Evolutionary conservation across 2,888 invertebrate genomes (phyloP).

Genomic region (Drosophila diplacantha): DNA sequence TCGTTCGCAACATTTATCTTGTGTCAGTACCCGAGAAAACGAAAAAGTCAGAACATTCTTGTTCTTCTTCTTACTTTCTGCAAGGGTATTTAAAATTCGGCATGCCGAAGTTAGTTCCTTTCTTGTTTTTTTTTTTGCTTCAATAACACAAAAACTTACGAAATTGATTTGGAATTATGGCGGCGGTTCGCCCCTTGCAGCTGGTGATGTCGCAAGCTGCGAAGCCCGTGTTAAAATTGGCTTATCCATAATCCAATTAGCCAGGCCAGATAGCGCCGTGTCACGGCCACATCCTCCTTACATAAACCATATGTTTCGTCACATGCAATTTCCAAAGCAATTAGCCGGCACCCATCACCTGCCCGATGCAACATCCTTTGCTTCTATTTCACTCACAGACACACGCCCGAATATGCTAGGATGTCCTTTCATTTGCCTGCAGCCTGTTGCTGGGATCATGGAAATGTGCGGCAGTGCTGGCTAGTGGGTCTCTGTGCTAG

Average conservation of each 20-base stretch:
- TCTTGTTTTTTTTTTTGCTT: neutral
- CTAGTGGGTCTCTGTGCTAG: neutral
- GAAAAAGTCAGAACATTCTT: too few species aligned
- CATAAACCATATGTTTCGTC: constrained; percentile 45
- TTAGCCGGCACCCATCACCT: constrained; percentile 54
- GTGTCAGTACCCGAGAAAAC: too few species aligned
- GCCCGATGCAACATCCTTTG: constrained; percentile 52
- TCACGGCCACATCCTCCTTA: constrained; percentile 41
- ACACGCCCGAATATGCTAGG: constrained; percentile 18
- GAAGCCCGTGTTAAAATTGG: constrained; percentile 50
- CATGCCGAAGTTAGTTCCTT: too few species aligned
- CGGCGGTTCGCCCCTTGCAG: neutral
- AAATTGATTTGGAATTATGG: neutral
- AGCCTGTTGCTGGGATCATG: constrained; percentile 37
- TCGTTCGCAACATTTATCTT: too few species aligned
- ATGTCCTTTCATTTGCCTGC: constrained; percentile 28
- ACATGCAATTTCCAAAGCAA: constrained; percentile 69
- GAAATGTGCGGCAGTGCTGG: neutral
- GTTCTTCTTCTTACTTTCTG: too few species aligned
- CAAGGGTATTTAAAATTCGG: too few species aligned
- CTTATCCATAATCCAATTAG: constrained; percentile 61
- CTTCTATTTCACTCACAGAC: constrained; percentile 5
- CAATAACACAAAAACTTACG: neutral
- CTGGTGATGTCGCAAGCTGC: neutral
- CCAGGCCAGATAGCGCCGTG: constrained; percentile 36